phyloP scores from a whole-genome alignment of 2,888 invertebrate species.

The Pandemis heparana region DNA sequence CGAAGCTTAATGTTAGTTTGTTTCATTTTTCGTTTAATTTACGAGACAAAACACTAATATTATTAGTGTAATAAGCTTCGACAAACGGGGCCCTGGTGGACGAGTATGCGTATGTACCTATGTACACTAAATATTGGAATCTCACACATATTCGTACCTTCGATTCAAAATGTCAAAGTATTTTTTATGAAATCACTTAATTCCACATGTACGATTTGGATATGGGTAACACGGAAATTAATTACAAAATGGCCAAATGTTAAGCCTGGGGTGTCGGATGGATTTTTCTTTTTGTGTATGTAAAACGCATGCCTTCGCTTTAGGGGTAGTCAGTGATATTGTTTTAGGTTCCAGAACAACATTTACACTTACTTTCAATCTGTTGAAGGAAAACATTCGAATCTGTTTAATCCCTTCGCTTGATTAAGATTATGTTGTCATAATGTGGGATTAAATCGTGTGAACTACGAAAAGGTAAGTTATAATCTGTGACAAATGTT shows the following conservation, averaged over 20 bases:
- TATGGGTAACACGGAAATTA: conserved; percentile 1
- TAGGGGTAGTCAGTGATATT: conserved; percentile 29
- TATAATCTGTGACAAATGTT: no score
- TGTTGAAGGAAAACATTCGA: conserved; percentile 23
- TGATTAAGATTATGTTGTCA: conserved; percentile 4
- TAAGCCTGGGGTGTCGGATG: conserved; percentile 10
- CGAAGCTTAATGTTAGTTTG: no score
- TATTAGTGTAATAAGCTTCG: no score
- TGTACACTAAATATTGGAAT: no score
- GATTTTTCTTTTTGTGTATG: conserved; percentile 28
- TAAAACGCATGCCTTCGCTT: conserved; percentile 6
- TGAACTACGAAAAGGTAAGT: no score
- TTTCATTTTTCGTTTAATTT: no score
- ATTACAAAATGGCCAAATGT: neutral
- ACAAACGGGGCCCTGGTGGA: no score
- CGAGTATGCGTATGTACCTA: no score
- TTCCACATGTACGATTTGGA: neutral
- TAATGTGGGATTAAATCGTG: neutral
- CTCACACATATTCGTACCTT: no score
- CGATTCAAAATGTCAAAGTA: no score
- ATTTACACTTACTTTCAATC: conserved; percentile 23
- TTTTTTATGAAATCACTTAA: neutral
- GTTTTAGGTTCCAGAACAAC: conserved; percentile 15
- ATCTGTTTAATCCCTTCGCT: conserved; percentile 1
- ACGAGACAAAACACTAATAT: no score